Conservation (phyloP, 2,888 invertebrate genomes). For the Helobdella robusta region DNA sequence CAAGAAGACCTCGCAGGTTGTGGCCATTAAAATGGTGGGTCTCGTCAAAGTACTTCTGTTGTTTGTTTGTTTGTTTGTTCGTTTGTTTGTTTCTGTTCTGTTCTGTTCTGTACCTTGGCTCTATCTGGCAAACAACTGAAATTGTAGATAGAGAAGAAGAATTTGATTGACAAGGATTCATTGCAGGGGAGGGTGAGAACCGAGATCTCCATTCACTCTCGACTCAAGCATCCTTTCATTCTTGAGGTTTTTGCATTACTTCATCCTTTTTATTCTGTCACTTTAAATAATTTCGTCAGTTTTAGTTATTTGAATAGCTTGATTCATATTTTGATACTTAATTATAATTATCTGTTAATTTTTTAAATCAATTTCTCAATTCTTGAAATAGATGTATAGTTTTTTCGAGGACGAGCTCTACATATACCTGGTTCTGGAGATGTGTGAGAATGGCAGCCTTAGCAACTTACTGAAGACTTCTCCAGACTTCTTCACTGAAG, state of each 20-base stretch:
- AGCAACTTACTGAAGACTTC: conserved; percentile 68
- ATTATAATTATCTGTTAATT: neutral
- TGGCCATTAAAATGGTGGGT: conserved; percentile 84
- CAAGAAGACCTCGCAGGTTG: conserved; percentile 65
- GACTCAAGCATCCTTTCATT: conserved; percentile 81
- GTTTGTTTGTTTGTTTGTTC: too few species aligned
- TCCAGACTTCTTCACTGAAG: conserved; percentile 51
- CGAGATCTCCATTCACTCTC: conserved; percentile 84
- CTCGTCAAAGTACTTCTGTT: too few species aligned
- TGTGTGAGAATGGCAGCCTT: conserved; percentile 83
- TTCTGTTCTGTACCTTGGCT: neutral
- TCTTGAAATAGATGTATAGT: conserved; percentile 59
- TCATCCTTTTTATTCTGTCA: neutral
- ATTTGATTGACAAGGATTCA: conserved; percentile 68
- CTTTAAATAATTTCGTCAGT: too few species aligned
- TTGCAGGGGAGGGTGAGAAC: conserved; percentile 78
- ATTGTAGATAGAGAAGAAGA: conserved; percentile 70
- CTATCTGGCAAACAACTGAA: too few species aligned
- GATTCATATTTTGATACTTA: too few species aligned
- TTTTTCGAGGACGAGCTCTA: conserved; percentile 83
- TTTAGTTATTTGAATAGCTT: too few species aligned
- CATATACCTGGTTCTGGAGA: conserved; percentile 83
- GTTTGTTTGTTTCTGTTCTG: neutral
- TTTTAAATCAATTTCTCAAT: neutral
- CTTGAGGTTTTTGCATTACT: conserved; percentile 51